phyloP scores from a whole-genome alignment of 2,888 invertebrate genomes.

The Hirtodrosophila confusa region DNA sequence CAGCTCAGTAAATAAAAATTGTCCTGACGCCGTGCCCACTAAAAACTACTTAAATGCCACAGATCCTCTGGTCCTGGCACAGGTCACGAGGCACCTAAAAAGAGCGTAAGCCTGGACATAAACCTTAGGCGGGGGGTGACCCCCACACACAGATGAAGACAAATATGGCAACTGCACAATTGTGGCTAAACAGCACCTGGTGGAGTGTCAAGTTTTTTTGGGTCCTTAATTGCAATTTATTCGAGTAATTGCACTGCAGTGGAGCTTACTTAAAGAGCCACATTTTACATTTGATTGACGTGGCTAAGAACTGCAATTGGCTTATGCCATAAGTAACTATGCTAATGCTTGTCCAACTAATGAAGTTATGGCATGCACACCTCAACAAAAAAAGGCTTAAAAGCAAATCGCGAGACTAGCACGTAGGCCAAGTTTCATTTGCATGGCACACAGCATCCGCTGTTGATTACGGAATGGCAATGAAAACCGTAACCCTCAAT shows the following conservation, averaged over 20 bases:
- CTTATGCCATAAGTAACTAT: slow-evolving; percentile 6
- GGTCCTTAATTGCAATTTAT: slow-evolving; percentile 55
- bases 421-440: slow-evolving; percentile 57
- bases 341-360: too few species aligned
- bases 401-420: slow-evolving; percentile 7
- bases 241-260: slow-evolving; percentile 33
- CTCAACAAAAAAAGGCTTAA: slow-evolving; percentile 26
- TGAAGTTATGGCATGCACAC: too few species aligned
- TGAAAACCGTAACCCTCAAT: slow-evolving; percentile 19
- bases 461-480: slow-evolving; percentile 59
- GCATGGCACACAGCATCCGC: slow-evolving; percentile 67
- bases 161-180: slow-evolving; percentile 55
- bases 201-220: slow-evolving; percentile 27
- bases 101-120: slow-evolving; percentile 26
- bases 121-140: slow-evolving; percentile 18
- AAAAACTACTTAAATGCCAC: slow-evolving; percentile 69
- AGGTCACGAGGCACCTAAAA: slow-evolving; percentile 21
- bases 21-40: slow-evolving; percentile 18
- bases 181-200: slow-evolving; percentile 54
- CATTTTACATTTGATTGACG: slow-evolving; percentile 45
- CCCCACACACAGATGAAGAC: slow-evolving; percentile 55
- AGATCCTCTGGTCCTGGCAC: slow-evolving; percentile 36
- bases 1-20: slow-evolving; percentile 7
- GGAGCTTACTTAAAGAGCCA: slow-evolving; percentile 30
- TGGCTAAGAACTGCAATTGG: slow-evolving; percentile 4